Conservation (phyloP, 2,888 invertebrate species). For the Tuta absoluta region DNA sequence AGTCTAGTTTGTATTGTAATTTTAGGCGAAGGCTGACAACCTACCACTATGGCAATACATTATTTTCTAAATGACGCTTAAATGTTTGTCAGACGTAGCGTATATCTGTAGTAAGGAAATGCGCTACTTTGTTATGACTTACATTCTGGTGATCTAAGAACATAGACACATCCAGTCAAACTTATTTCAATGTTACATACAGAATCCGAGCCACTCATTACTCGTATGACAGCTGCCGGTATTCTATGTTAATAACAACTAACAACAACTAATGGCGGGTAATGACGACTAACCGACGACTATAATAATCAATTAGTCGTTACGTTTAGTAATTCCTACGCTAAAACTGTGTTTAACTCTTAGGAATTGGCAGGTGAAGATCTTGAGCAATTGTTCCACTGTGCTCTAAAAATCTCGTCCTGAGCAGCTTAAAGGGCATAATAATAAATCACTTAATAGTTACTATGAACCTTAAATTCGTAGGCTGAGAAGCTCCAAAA, state of each 20-base stretch:
- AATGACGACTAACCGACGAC: conserved; percentile 16
- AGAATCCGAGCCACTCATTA: conserved; percentile 36
- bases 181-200: conserved; percentile 14
- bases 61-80: no score
- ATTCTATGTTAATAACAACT: conserved; percentile 34
- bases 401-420: not conserved
- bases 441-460: no score
- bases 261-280: conserved; percentile 31
- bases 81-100: no score
- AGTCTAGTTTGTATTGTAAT: no score
- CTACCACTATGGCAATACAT: no score
- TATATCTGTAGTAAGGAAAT: no score
- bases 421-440: no score
- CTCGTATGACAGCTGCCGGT: conserved; percentile 37
- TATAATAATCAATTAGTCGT: conserved; percentile 38
- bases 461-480: no score
- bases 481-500: no score
- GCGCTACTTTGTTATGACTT: no score
- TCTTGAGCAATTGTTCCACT: not conserved
- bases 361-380: conserved; percentile 14
- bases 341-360: conserved; percentile 13
- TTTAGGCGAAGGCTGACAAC: no score
- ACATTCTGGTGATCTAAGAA: no score
- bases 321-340: conserved; percentile 31
- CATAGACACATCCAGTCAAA: not conserved